Base-by-base conservation (phyloP, 2,888 invertebrate species). In the Hoplodrina ambigua region DNA sequence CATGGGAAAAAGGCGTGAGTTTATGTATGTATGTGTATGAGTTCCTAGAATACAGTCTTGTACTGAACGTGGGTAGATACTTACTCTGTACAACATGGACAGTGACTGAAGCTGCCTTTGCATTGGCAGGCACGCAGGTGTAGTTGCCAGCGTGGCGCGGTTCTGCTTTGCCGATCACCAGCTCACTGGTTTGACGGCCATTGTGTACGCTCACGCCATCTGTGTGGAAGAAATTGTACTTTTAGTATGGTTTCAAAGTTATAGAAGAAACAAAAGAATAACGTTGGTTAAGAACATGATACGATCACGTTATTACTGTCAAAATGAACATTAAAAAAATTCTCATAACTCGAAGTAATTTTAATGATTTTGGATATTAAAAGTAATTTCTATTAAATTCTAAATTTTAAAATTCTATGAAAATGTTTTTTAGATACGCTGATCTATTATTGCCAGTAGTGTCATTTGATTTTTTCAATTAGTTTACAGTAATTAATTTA, bases 121-220 rank as follows among this genome's bases (percentile, higher is more conserved):
- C 97, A 89, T 98, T 98, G 11, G 98, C 97, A 11, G 98, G 98
- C 53, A 97, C 97, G 87, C 98, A 98, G 15, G 97, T 97, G 89
- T 98, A 98, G 93, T 98, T 98, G 25, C 98, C 98, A n/a, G 97
- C 97, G 87, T 98, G 97, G 59, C 96, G 95, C 0, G 96, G 96
- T 80, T 97, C 96, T 0, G 97, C 97, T 85, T 97, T 97, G 41
- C 97, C 96, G 62, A 97, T 96, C 69, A 97, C 96, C 59, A 98
- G 95, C 77, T 97, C 96, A 82, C 97, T 98, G 53, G 97, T 97
- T 72, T 97, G 96, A 46, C 96, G 92, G 52, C 96, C 97, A 79
- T 93, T 96, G 92, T 91, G 96, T 84, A 94, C 97, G 88, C 93
- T 96, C 59, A 94, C 96, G n/a, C 97, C 97, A 87, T 96, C 96